Base-by-base conservation (phyloP, 2,888 invertebrate genomes). In the Oscheius sp. region DNA sequence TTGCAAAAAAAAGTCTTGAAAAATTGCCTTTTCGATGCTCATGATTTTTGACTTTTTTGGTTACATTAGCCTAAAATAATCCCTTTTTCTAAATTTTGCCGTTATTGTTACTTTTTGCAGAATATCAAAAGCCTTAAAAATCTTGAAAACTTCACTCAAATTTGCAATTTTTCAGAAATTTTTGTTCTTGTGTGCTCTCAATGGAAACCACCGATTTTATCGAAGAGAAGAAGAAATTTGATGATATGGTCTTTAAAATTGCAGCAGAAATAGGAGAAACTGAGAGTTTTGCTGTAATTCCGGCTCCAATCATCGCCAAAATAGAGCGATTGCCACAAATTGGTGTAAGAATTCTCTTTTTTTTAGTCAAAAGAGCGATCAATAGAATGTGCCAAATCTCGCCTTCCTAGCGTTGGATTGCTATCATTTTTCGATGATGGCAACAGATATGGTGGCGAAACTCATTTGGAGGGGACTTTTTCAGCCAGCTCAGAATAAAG, bases 351-450 rank as follows among this genome's bases (percentile, higher is more conserved):
- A 65, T 53, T 46, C 23, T 6, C 45, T 6, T 4, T 58, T 15
- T n/a, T 58, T 15, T 29, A 8, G 12, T 5, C 0, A 42, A 12
- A 25, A 1, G n/a, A 48, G 20, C 3, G 17, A 15, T 10, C 12
- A 12, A 8, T 37, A 72, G 72, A 71, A 65, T 12, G 25, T 68
- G 23, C 66, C 75, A 3, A 75, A 78, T 57, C 37, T 72, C 12
- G 78, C 72, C n/a, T 57, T 78, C 23, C 39, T 75, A n/a, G 78
- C 80, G 8, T 58, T 76, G 15, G 80, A 80, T 61, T 80, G 80
- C 34, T 80, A 78, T 55, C 80, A 80, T 57, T 67, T 80, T 15
- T 78, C 76, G 2, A 64, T 69, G 0, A 70, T 76, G 63, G 71
- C 78, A 20, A 73, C 75, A 42, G 80, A 80, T 65, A 46, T 75